Conservation (phyloP, 2,113 vertebrate species). For the Heptranchias perlo region DNA sequence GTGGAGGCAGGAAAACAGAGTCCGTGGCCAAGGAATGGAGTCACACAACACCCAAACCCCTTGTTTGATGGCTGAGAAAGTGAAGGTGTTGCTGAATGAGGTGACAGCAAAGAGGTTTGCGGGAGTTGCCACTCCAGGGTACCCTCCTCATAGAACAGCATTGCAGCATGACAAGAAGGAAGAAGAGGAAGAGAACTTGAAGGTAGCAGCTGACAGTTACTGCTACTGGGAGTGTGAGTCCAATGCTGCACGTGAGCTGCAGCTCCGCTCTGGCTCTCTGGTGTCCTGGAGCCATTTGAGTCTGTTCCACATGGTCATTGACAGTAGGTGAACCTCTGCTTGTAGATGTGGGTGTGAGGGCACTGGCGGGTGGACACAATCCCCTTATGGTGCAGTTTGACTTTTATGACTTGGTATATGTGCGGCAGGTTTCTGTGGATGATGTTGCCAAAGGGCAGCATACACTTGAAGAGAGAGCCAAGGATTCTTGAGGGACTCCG, state of each 20-base stretch:
- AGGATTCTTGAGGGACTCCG: too few species aligned
- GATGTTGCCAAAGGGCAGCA: too few species aligned
- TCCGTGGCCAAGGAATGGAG: not conserved
- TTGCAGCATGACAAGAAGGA: too few species aligned
- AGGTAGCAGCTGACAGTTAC: not conserved
- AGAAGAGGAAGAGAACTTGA: too few species aligned
- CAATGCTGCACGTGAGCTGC: not conserved
- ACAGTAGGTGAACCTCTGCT: not conserved
- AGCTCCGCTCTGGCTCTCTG: not conserved
- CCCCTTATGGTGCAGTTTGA: too few species aligned
- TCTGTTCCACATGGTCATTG: not conserved
- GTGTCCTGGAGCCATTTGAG: not conserved
- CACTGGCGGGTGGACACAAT: not conserved
- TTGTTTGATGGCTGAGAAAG: not conserved
- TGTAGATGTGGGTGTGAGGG: not conserved
- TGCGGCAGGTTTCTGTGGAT: too few species aligned
- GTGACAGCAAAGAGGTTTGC: not conserved
- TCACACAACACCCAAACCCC: too few species aligned
- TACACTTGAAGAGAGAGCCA: too few species aligned
- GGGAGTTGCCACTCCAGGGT: too few species aligned
- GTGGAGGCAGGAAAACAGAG: not conserved
- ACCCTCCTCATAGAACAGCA: too few species aligned
- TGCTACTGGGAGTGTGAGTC: not conserved
- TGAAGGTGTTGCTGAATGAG: not conserved
- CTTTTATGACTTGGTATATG: too few species aligned